phyloP scores from a whole-genome alignment of 2,797 vertebrate species.

The Labroides dimidiatus region DNA sequence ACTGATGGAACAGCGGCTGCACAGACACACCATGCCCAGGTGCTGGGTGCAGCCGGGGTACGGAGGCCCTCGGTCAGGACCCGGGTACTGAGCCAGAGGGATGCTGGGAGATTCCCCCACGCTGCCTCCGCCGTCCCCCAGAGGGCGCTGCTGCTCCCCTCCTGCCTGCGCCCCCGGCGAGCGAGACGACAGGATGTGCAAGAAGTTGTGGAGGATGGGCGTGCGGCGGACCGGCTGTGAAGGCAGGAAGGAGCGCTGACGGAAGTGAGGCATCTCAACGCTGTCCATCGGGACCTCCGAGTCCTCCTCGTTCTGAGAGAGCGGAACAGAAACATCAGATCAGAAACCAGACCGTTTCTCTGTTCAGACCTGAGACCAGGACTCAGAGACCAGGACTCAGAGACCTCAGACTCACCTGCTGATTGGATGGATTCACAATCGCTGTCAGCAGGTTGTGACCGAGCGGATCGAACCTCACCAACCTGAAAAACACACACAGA shows the following conservation, averaged over 20 bases:
- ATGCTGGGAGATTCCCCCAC: slow-evolving; percentile 84
- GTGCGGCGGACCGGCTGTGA: slow-evolving; percentile 97
- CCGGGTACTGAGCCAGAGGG: slow-evolving; percentile 90
- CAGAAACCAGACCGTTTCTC: too few relatives aligned
- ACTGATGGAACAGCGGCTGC: slow-evolving; percentile 91
- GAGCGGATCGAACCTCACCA: slow-evolving; percentile 98
- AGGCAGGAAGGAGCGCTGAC: slow-evolving; percentile 95
- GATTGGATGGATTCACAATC: slow-evolving; percentile 98
- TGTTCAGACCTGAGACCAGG: too few relatives aligned
- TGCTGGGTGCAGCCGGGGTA: slow-evolving; percentile 95
- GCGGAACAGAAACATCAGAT: neutral
- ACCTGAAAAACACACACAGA: slow-evolving; percentile 75
- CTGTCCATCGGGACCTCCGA: slow-evolving; percentile 97
- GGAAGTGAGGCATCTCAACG: slow-evolving; percentile 95
- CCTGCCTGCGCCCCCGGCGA: slow-evolving; percentile 89
- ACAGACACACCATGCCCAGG: slow-evolving; percentile 96
- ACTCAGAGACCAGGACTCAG: neutral
- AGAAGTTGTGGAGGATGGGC: slow-evolving; percentile 98
- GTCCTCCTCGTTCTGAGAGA: slow-evolving; percentile 94
- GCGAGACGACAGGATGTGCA: slow-evolving; percentile 98
- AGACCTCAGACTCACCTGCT: slow-evolving; percentile 88
- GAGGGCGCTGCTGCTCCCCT: slow-evolving; percentile 82
- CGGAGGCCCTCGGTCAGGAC: slow-evolving; percentile 86
- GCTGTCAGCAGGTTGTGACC: slow-evolving; percentile 98
- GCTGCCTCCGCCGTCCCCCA: slow-evolving; percentile 38